Base-by-base conservation (phyloP, 2,797 vertebrate genomes). In the Caiman crocodilus region DNA sequence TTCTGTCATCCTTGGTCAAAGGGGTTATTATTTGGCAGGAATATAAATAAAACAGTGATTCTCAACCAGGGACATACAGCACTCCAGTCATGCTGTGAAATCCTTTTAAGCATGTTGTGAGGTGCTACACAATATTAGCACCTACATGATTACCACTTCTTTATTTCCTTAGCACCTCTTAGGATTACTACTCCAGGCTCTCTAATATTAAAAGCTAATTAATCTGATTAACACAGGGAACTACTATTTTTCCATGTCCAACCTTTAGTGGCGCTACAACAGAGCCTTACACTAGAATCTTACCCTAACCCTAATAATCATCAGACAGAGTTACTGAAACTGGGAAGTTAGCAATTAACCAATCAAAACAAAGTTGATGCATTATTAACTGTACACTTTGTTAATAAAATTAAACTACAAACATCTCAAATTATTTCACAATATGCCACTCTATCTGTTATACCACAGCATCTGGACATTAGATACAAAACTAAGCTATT, bases 151-250 rank as follows among this genome's bases (percentile, higher is more conserved):
- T 76, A 79, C 56, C 23, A 90, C 14, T 61, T 87, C 83, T 83
- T 95, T n/a, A n/a, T n/a, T n/a, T n/a, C n/a, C n/a, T n/a, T n/a
- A n/a, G n/a, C n/a, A n/a, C n/a, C n/a, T n/a, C n/a, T 94, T 90
- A 88, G 32, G 42, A 82, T 82, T 94, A 91, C 7, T 84, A 75
- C 30, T 89, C 58, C 23, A 65, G 12, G 71, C 10, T 82, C 30
- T 83, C 92, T 81, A 88, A 88, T 89, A 94, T 23, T 58, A 69
- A 94, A 96, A 90, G 58, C 23, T 20, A 64, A 76, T 85, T 81
- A 91, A 95, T n/a, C 30, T 74, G 67, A 86, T 16, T 35, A 96
- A 94, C 69, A 95, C 25, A 75, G 17, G 82, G 82, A 88, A 65
- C 50, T 92, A 21, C 63, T 50, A 80, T 30, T 67, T 91, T 92